Percentiles rank a stretch among this genome's conserved stretches.
These are phyloP conservation scores for Drosophila oshimai DNA, from an alignment of 1,140 invertebrate genomes.

Conservation along the genomic window DNA sequence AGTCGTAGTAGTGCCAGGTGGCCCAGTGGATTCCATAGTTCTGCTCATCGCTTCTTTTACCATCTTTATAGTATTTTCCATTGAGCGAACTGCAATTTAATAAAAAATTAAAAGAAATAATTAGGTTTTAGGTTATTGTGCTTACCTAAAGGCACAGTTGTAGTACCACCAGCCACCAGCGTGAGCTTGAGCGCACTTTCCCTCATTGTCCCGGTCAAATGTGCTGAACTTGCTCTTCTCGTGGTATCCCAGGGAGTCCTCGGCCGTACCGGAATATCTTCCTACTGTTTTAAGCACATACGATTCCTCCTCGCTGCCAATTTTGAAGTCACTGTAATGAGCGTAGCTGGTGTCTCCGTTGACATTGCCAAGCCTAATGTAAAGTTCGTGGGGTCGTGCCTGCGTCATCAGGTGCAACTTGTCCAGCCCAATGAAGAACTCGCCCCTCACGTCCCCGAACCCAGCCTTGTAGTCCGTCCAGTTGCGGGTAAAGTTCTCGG, in stretches of 20 bases:
- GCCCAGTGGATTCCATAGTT: neutral
- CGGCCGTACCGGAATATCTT: slow-evolving; percentile 86
- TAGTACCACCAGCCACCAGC: slow-evolving; percentile 88
- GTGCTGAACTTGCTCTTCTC: slow-evolving; percentile 85
- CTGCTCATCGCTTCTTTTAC: neutral
- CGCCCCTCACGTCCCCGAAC: slow-evolving; percentile 39
- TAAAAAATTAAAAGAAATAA: neutral
- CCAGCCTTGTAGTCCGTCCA: slow-evolving; percentile 42
- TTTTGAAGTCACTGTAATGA: slow-evolving; percentile 86
- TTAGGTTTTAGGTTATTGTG: neutral
- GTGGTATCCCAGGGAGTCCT: slow-evolving; percentile 84
- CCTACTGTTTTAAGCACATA: slow-evolving; percentile 86
- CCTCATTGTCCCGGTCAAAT: slow-evolving; percentile 88
- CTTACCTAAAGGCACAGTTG: neutral
- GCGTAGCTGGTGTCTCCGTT: slow-evolving; percentile 84
- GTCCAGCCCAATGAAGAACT: slow-evolving; percentile 51
- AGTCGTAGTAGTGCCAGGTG: neutral
- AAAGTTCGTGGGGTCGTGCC: slow-evolving; percentile 31
- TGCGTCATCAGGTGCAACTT: slow-evolving; percentile 40
- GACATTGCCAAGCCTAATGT: slow-evolving; percentile 86
- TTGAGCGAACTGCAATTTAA: neutral
- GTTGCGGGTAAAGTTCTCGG: slow-evolving; percentile 24
- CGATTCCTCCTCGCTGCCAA: slow-evolving; percentile 85
- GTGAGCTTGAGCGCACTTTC: slow-evolving; percentile 85
- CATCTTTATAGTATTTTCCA: neutral